These are phyloP conservation scores for Chaetoderma sp. DNA, from an alignment of 2,888 invertebrate genomes.

Conservation along the genomic window DNA sequence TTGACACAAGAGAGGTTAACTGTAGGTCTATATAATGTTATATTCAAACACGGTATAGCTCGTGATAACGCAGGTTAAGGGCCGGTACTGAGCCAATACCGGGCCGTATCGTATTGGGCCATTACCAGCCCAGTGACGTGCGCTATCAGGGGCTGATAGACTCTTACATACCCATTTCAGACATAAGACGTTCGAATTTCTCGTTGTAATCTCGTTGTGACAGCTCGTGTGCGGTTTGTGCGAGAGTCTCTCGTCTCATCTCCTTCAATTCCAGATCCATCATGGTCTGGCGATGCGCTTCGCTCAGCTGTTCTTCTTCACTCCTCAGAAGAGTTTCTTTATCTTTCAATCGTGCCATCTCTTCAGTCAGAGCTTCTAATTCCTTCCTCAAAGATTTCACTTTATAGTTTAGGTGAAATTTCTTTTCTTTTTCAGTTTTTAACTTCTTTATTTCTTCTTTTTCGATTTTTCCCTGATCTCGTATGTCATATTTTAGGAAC, in stretches of 20 bases:
- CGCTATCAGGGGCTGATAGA: too few species aligned
- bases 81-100: too few species aligned
- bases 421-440: conserved; percentile 44
- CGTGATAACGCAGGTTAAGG: too few species aligned
- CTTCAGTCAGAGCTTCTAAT: conserved; percentile 39
- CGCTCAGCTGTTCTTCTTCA: conserved; percentile 42
- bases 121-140: too few species aligned
- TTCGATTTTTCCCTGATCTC: conserved; percentile 46
- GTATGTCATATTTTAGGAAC: conserved; percentile 51
- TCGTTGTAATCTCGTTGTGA: conserved; percentile 10
- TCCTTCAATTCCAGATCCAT: conserved; percentile 54
- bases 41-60: too few species aligned
- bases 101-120: too few species aligned
- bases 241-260: conserved; percentile 36
- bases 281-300: conserved; percentile 47
- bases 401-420: conserved; percentile 49
- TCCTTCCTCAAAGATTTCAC: conserved; percentile 43
- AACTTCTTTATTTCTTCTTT: conserved; percentile 36
- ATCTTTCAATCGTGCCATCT: conserved; percentile 45
- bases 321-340: conserved; percentile 41
- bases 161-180: too few species aligned
- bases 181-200: conserved; percentile 14
- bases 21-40: too few species aligned
- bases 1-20: too few species aligned
- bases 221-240: neutral